A percentile compares a stretch with the other conserved stretches of the same genome.
Conservation (phyloP, 2,113 vertebrate genomes). For the Semnornis frantzii region DNA sequence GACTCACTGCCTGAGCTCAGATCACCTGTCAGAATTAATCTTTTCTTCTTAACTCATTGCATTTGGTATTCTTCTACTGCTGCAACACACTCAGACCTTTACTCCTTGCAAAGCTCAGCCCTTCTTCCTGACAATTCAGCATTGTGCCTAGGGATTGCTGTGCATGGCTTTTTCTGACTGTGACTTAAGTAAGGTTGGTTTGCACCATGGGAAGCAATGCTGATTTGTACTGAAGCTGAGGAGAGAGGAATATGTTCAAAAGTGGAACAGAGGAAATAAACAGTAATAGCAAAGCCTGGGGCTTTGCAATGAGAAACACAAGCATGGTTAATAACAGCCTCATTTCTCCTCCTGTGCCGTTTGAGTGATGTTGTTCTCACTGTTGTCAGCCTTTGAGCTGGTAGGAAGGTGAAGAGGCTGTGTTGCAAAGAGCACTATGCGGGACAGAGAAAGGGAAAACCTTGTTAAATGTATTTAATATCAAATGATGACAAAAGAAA, state of each 20-base stretch:
- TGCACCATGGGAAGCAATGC: neutral
- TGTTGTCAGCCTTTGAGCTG: neutral
- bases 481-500: neutral
- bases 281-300: neutral
- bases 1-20: neutral
- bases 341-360: neutral
- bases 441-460: neutral
- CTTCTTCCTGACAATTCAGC: neutral
- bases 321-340: neutral
- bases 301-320: neutral
- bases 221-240: neutral
- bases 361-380: neutral
- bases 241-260: neutral
- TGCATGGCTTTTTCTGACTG: neutral
- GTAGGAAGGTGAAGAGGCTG: neutral
- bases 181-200: neutral
- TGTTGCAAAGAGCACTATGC: neutral
- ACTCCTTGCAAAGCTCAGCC: neutral
- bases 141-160: neutral
- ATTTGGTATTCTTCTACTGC: neutral
- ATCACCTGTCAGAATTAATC: constrained; percentile 18
- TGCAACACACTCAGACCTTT: neutral
- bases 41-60: neutral
- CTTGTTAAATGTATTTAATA: neutral
- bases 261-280: neutral